phyloP scores from a whole-genome alignment of 2,113 vertebrate species.

The Cyprinus carpio region DNA sequence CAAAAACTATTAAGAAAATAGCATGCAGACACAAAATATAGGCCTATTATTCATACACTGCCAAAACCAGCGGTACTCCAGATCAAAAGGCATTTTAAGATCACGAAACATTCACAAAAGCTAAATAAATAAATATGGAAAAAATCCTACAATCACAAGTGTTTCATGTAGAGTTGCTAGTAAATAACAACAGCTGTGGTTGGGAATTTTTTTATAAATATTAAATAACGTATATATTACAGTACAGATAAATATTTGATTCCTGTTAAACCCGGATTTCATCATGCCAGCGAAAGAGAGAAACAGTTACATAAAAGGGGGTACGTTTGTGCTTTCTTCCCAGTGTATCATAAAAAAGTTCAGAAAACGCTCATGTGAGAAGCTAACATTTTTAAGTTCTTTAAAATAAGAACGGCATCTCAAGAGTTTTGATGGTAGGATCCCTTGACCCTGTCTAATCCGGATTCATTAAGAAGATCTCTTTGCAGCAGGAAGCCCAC shows the following conservation, averaged over 20 bases:
- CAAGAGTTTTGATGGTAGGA: conserved; percentile 1
- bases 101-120: background rate
- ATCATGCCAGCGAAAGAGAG: conserved; percentile 15
- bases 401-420: no score
- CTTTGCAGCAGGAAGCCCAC: conserved; percentile 46
- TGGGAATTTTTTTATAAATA: background rate
- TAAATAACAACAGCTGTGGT: background rate
- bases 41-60: background rate
- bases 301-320: background rate
- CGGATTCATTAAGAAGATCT: conserved; percentile 50
- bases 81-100: background rate
- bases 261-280: background rate
- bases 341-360: background rate
- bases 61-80: background rate
- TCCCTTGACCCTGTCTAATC: conserved; percentile 46
- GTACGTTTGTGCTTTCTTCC: background rate
- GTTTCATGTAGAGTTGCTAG: background rate
- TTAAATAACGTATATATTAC: conserved; percentile 27
- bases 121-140: background rate
- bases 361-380: background rate
- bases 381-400: background rate
- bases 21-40: background rate
- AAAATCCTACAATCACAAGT: background rate
- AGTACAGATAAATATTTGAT: background rate
- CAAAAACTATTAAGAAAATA: background rate